Evolutionary conservation across 1,140 invertebrate genomes (phyloP).

Genomic region (Homalodisca vitripennis): DNA sequence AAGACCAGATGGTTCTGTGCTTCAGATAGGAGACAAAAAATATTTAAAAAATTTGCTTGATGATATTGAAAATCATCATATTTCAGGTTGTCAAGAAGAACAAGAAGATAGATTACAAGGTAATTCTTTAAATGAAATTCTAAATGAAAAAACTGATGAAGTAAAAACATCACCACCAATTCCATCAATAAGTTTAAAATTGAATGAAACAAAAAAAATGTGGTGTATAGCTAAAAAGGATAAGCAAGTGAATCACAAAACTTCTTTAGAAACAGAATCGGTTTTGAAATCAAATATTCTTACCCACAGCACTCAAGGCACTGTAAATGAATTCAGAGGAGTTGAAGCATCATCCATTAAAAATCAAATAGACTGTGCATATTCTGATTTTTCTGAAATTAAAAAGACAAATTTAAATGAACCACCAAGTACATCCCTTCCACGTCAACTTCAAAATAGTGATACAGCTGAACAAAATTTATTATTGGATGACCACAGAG

Average conservation of each 20-base stretch:
- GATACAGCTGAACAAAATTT: too few species aligned
- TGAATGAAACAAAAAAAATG: conserved; percentile 22
- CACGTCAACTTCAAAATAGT: too few species aligned
- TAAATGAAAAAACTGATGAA: background rate
- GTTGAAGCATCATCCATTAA: too few species aligned
- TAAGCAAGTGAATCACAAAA: background rate
- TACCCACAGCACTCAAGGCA: too few species aligned
- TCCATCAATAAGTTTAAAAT: conserved; percentile 18
- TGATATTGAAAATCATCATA: background rate
- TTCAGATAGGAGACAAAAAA: conserved; percentile 15
- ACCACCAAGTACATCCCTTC: too few species aligned
- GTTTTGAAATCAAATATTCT: too few species aligned
- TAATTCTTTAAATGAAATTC: background rate
- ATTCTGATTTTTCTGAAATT: too few species aligned
- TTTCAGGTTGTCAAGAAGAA: background rate
- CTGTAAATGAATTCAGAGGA: too few species aligned
- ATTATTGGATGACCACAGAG: too few species aligned
- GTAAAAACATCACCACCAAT: conserved; percentile 14
- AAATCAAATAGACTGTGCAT: too few species aligned
- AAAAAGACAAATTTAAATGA: too few species aligned
- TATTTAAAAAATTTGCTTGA: background rate
- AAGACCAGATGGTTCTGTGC: conserved; percentile 3
- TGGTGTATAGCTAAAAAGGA: conserved; percentile 25
- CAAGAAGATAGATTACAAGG: background rate
- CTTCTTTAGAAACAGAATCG: too few species aligned